Evolutionary conservation across 2,797 vertebrate species (phyloP).

Genomic region (Ammospiza maritima): DNA sequence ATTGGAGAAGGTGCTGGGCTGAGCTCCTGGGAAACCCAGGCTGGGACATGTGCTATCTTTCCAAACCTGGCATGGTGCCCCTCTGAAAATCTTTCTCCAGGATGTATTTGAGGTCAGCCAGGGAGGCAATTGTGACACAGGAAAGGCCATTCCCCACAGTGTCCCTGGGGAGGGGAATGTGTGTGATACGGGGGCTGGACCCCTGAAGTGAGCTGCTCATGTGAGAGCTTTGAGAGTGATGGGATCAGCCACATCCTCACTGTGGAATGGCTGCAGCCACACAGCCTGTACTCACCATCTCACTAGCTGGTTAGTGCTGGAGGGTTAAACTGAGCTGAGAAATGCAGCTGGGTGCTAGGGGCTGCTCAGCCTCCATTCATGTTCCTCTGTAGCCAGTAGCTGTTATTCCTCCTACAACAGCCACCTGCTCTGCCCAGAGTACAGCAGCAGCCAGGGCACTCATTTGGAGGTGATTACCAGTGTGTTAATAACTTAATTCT

Average conservation of each 20-base stretch:
- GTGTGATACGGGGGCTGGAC: fast-evolving
- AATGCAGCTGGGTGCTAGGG: not conserved
- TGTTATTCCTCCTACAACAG: not conserved
- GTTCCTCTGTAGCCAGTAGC: not conserved
- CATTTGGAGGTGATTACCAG: not conserved
- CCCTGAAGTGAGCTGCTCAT: fast-evolving
- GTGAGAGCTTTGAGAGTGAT: not conserved
- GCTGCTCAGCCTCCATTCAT: not conserved
- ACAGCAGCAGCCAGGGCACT: not conserved
- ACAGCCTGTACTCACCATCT: fast-evolving
- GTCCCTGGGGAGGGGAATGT: not conserved
- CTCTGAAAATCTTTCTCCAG: fast-evolving
- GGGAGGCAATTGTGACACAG: fast-evolving
- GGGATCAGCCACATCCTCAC: fast-evolving
- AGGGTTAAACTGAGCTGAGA: not conserved
- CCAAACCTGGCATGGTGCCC: not conserved
- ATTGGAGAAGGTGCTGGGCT: not conserved
- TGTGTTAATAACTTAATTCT: not conserved
- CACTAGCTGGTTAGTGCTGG: not conserved
- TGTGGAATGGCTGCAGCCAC: not conserved
- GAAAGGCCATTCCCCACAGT: not conserved
- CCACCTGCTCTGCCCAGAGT: fast-evolving
- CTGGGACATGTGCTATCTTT: not conserved
- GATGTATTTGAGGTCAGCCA: not conserved
- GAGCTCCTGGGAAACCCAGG: not conserved